Conservation (phyloP, 2,797 vertebrate genomes). For the Eulemur albifrons region DNA sequence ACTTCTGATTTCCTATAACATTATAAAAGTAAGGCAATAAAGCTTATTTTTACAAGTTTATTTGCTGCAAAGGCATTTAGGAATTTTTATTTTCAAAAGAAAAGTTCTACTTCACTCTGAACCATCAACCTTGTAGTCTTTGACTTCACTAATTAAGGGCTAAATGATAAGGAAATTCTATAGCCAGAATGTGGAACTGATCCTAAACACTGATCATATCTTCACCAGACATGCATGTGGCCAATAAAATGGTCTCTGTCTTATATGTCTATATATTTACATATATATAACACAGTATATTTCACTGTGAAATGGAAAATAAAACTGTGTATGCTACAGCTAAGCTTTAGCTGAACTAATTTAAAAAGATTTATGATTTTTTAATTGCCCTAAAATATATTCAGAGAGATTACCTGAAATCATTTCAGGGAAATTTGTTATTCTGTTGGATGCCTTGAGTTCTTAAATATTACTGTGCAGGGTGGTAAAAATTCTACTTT, state of each 20-base stretch:
- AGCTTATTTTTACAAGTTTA: background rate
- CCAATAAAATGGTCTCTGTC: background rate
- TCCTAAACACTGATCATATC: background rate
- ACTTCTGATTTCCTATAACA: background rate
- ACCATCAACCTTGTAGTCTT: background rate
- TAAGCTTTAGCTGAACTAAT: conserved; percentile 30
- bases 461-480: background rate
- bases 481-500: background rate
- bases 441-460: background rate
- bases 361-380: background rate
- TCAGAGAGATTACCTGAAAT: background rate
- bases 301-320: background rate
- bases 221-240: background rate
- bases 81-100: conserved; percentile 7
- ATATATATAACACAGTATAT: background rate
- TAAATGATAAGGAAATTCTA: background rate
- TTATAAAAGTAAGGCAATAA: background rate
- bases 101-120: background rate
- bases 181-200: background rate
- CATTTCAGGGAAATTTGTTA: background rate
- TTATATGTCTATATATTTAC: background rate
- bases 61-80: background rate
- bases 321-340: background rate
- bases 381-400: conserved; percentile 6
- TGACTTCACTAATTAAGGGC: background rate